Percentiles rank a stretch among this genome's conserved stretches.
phyloP scores from a whole-genome alignment of 2,888 invertebrate species.

The Eupeodes luniger region DNA sequence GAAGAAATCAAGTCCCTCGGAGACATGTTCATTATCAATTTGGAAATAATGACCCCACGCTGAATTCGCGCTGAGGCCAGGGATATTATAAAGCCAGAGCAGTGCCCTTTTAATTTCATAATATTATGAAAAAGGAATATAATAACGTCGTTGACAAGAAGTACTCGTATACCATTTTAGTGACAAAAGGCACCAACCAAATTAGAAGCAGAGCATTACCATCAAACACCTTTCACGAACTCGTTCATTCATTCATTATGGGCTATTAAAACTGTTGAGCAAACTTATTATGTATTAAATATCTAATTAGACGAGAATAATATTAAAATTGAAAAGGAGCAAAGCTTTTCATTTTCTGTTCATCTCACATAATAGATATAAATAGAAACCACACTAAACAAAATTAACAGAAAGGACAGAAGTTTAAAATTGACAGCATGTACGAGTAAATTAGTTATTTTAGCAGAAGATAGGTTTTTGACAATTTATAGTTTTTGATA shows the following conservation, averaged over 20 bases:
- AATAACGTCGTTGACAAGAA: not conserved
- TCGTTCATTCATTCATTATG: constrained; percentile 8
- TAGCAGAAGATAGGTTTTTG: too few species aligned
- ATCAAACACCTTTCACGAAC: constrained; percentile 29
- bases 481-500: too few species aligned
- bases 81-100: not conserved
- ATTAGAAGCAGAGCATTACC: constrained; percentile 32
- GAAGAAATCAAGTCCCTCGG: not conserved
- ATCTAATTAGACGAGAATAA: constrained; percentile 58
- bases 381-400: constrained; percentile 18
- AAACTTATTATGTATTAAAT: constrained; percentile 67
- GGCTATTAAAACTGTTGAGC: constrained; percentile 47
- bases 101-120: constrained; percentile 18
- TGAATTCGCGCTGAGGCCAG: not conserved
- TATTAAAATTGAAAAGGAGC: not conserved
- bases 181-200: constrained; percentile 45
- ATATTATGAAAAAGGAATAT: not conserved
- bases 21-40: constrained; percentile 61
- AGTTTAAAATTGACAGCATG: too few species aligned
- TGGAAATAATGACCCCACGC: constrained; percentile 45
- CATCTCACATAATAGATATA: not conserved
- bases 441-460: too few species aligned
- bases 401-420: not conserved
- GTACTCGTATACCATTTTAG: not conserved
- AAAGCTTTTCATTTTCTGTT: not conserved